These are phyloP conservation scores for Hemibagrus guttatus DNA, from an alignment of 2,797 vertebrate genomes.

Conservation along the genomic window DNA sequence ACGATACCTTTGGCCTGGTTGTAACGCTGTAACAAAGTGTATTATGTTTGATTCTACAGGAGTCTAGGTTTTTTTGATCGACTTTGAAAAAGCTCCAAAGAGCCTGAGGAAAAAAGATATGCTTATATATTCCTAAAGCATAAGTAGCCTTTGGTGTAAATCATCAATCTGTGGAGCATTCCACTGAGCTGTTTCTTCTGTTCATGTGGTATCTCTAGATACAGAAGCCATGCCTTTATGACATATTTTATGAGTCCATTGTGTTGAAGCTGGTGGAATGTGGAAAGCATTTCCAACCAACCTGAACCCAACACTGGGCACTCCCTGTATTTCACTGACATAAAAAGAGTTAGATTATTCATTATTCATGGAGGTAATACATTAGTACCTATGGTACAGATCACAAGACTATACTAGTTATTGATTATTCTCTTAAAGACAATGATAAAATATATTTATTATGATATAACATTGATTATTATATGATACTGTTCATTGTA, in stretches of 20 bases:
- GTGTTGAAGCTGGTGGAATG: constrained; percentile 55
- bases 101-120: constrained; percentile 3
- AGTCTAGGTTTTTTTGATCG: neutral
- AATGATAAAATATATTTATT: neutral
- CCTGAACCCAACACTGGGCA: constrained; percentile 31
- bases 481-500: neutral
- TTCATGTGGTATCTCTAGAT: constrained; percentile 29
- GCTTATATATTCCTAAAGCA: neutral
- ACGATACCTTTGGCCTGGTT: neutral
- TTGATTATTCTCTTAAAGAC: neutral
- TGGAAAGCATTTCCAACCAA: constrained; percentile 30
- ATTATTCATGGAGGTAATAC: neutral
- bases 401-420: neutral
- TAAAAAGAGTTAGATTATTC: constrained; percentile 6
- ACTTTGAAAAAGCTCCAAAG: neutral
- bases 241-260: constrained; percentile 61
- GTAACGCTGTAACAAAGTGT: neutral
- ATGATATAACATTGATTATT: neutral
- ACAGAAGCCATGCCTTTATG: constrained; percentile 46
- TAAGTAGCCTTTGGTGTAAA: constrained; percentile 32
- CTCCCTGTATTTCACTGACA: constrained; percentile 31
- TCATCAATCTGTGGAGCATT: constrained; percentile 41
- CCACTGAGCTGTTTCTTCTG: constrained; percentile 8
- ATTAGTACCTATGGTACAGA: neutral
- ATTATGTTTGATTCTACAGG: neutral